Evolutionary conservation across 2,797 vertebrate genomes (phyloP).

Genomic region (Paratrypauchen microcephalus): DNA sequence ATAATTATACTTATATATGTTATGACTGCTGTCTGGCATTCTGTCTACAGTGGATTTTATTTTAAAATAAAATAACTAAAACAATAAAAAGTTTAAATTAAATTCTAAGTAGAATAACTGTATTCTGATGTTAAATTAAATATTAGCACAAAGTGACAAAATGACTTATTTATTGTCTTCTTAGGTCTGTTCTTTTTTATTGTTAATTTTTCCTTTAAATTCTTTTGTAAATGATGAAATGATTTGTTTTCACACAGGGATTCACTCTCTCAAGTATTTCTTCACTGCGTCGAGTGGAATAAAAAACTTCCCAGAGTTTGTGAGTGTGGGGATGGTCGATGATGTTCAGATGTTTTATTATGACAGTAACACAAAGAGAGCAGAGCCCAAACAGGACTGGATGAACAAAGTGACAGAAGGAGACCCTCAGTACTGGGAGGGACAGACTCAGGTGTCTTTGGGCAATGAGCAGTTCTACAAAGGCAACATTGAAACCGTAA

Average conservation of each 20-base stretch:
- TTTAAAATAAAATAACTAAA: no score
- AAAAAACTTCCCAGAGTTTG: constrained; percentile 57
- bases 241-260: constrained; percentile 29
- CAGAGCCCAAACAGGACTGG: constrained; percentile 45
- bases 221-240: no score
- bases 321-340: constrained; percentile 35
- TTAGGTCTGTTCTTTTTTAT: no score
- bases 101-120: no score
- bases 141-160: no score
- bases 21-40: no score
- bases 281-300: constrained; percentile 27
- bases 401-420: neutral
- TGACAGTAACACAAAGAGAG: constrained; percentile 39
- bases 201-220: no score
- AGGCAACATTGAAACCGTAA: rapidly evolving
- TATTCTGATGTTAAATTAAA: no score
- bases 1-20: no score
- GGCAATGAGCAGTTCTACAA: rapidly evolving
- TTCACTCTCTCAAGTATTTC: constrained; percentile 45
- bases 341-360: rapidly evolving
- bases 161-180: no score
- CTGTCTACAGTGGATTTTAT: no score
- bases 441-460: rapidly evolving
- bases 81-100: no score
- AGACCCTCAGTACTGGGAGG: constrained; percentile 33